phyloP scores from a whole-genome alignment of 2,797 vertebrate genomes.

The Cirrhinus mrigala region DNA sequence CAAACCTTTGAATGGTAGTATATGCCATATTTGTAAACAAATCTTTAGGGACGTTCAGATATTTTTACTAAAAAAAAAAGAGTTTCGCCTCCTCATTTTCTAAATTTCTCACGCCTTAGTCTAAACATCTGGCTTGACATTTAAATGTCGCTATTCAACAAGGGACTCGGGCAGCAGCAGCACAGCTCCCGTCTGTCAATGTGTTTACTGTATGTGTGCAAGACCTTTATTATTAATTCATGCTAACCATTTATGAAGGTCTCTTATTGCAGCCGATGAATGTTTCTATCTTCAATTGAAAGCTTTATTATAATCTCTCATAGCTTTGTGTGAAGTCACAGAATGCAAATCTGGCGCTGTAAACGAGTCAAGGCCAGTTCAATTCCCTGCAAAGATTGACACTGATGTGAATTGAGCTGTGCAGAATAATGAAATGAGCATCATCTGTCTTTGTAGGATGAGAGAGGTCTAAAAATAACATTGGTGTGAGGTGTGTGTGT shows the following conservation, averaged over 20 bases:
- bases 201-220: background rate
- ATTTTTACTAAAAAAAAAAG: background rate
- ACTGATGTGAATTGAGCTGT: constrained; percentile 19
- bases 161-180: constrained; percentile 31
- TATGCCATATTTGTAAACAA: background rate
- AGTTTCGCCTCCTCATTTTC: background rate
- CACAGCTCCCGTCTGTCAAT: background rate
- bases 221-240: constrained; percentile 47
- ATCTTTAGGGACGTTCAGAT: background rate
- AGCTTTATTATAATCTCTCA: constrained; percentile 26
- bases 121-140: constrained; percentile 39
- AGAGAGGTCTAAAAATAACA: constrained; percentile 40
- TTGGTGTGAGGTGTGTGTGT: constrained; percentile 16
- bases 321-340: constrained; percentile 22
- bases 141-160: constrained; percentile 53
- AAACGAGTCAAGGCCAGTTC: constrained; percentile 4
- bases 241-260: constrained; percentile 28
- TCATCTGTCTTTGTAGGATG: constrained; percentile 36
- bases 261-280: background rate
- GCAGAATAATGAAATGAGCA: constrained; percentile 28
- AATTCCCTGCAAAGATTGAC: constrained; percentile 13
- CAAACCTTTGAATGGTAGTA: background rate
- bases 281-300: constrained; percentile 9
- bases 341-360: constrained; percentile 2
- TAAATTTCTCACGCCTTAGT: constrained; percentile 31